Conservation (phyloP, 2,888 invertebrate species). For the Linyphia triangularis region DNA sequence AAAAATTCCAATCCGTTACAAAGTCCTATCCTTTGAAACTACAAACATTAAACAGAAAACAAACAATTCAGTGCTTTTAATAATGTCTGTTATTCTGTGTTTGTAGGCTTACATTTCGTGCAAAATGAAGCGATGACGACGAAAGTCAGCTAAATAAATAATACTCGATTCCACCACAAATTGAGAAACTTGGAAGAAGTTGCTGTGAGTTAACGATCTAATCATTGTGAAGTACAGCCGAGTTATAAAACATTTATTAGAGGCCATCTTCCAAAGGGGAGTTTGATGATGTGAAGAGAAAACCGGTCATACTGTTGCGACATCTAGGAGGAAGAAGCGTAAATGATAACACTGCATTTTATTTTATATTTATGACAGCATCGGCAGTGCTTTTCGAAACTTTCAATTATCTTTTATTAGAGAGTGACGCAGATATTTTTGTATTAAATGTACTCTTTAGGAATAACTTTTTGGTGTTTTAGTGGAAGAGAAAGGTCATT, state of each 20-base stretch:
- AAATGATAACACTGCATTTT: slow-evolving; percentile 12
- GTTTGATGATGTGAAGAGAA: slow-evolving; percentile 17
- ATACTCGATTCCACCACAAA: slow-evolving; percentile 22
- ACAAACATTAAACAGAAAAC: too few relatives aligned
- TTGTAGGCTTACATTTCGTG: not conserved
- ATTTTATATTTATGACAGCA: slow-evolving; percentile 29
- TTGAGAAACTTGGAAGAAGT: slow-evolving; percentile 20
- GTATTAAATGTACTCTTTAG: too few relatives aligned
- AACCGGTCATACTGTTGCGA: not conserved
- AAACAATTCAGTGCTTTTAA: too few relatives aligned
- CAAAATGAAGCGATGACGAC: not conserved
- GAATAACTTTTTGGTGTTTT: too few relatives aligned
- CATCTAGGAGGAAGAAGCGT: slow-evolving; percentile 10
- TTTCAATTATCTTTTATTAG: not conserved
- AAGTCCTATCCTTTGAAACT: too few relatives aligned
- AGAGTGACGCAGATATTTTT: too few relatives aligned
- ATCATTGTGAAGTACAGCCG: slow-evolving; percentile 41
- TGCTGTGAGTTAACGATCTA: slow-evolving; percentile 51
- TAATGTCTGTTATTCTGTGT: too few relatives aligned
- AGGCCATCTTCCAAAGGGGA: slow-evolving; percentile 1
- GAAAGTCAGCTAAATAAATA: slow-evolving; percentile 19
- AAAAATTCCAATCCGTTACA: too few relatives aligned
- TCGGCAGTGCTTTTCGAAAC: not conserved
- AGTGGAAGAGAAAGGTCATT: too few relatives aligned
- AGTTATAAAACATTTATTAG: slow-evolving; percentile 58